A percentile compares a stretch with the other conserved stretches of the same genome.
phyloP scores from a whole-genome alignment of 2,888 invertebrate genomes.

The Eupithecia exiguata region DNA sequence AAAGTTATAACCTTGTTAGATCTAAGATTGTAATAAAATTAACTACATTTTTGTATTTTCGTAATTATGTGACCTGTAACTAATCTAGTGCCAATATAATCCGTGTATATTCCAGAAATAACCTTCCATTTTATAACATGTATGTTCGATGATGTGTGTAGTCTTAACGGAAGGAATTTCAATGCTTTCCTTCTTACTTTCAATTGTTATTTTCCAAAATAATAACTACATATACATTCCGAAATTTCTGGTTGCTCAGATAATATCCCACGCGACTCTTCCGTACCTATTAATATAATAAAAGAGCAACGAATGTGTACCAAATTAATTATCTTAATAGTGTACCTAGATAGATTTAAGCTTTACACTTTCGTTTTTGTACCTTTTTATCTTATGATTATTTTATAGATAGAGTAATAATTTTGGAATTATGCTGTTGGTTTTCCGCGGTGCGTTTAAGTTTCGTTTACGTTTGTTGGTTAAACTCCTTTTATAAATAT shows the following conservation, averaged over 20 bases:
- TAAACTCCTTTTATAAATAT: not conserved
- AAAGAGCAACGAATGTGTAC: conserved; percentile 82
- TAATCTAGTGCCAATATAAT: conserved; percentile 76
- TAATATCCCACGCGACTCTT: conserved; percentile 52
- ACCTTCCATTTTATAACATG: conserved; percentile 61
- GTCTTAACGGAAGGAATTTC: conserved; percentile 60
- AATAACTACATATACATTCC: conserved; percentile 69
- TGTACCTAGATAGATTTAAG: conserved; percentile 76
- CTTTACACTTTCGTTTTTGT: conserved; percentile 62
- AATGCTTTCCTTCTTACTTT: conserved; percentile 49
- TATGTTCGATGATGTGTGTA: conserved; percentile 46
- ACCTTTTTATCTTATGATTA: conserved; percentile 50
- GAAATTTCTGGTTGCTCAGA: conserved; percentile 70
- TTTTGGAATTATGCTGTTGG: conserved; percentile 39
- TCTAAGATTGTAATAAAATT: conserved; percentile 50
- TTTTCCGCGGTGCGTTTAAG: conserved; percentile 39
- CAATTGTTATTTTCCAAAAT: conserved; percentile 48
- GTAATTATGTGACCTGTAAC: conserved; percentile 73
- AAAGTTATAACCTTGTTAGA: conserved; percentile 44
- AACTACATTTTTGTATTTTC: conserved; percentile 69
- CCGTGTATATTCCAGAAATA: conserved; percentile 60
- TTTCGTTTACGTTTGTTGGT: conserved; percentile 19
- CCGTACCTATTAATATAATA: conserved; percentile 58
- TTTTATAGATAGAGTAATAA: conserved; percentile 47
- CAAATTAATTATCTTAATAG: conserved; percentile 78